A percentile compares a stretch with the other conserved stretches of the same genome.
Conservation (phyloP, 2,797 vertebrate genomes). For the Lepilemur ruficaudatus region DNA sequence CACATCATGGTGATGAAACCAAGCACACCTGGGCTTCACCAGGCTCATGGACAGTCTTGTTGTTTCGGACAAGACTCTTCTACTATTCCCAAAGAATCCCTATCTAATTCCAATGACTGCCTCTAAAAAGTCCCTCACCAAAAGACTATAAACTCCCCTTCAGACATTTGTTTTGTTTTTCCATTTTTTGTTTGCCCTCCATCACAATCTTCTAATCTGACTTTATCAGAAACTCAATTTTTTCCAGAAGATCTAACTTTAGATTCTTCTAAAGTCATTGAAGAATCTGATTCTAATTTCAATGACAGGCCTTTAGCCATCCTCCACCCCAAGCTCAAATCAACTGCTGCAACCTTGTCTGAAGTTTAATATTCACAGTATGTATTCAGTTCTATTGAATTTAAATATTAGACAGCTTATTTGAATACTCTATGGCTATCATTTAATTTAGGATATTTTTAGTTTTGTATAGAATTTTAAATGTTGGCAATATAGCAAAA, state of each 20-base stretch:
- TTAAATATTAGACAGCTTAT: not conserved
- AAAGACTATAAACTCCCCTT: not conserved
- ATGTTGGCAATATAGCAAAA: conserved; percentile 32
- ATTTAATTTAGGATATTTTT: conserved; percentile 7
- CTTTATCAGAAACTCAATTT: not conserved
- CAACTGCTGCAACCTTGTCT: not conserved
- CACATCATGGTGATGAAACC: not conserved
- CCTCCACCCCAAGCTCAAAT: not conserved
- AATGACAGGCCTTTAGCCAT: not conserved
- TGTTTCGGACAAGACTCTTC: not conserved
- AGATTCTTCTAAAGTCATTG: not conserved
- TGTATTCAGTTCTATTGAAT: conserved; percentile 12
- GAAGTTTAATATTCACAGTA: conserved; percentile 31
- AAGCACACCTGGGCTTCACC: not conserved
- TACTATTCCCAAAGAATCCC: not conserved
- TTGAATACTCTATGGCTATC: not conserved
- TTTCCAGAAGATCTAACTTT: not conserved
- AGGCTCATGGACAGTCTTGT: not conserved
- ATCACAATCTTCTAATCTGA: not conserved
- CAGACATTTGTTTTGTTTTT: not conserved
- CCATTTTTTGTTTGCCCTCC: not conserved
- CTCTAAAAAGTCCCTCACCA: not conserved
- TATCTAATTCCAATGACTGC: not conserved
- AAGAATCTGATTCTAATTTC: not conserved
- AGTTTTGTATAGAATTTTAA: conserved; percentile 53